Evolutionary conservation across 2,888 invertebrate genomes (phyloP).

Genomic region (Drosophila mulleri): DNA sequence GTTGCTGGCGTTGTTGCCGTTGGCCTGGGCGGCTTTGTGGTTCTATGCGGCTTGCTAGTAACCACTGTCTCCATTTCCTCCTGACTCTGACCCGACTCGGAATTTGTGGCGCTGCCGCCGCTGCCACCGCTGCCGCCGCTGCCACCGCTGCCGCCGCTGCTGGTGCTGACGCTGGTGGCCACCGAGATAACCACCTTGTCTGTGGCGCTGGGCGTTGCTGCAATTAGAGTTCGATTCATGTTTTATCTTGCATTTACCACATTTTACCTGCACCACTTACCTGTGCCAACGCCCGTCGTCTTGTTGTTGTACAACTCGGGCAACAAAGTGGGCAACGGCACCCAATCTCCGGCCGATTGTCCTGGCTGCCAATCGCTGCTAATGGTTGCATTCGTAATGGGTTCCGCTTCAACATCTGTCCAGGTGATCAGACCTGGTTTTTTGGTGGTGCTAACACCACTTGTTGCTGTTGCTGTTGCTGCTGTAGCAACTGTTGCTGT

Average conservation of each 20-base stretch:
- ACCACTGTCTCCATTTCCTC: conserved; percentile 29
- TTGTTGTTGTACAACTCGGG: conserved; percentile 72
- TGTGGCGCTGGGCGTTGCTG: conserved; percentile 66
- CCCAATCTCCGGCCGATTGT: conserved; percentile 79
- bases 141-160: conserved; percentile 32
- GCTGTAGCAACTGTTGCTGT: conserved; percentile 50
- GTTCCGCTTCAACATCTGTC: conserved; percentile 86
- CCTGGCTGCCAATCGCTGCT: conserved; percentile 82
- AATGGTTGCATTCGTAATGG: conserved; percentile 70
- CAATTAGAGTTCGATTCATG: conserved; percentile 47
- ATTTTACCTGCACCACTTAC: conserved; percentile 43
- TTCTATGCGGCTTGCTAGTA: conserved; percentile 39
- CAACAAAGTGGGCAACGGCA: conserved; percentile 78
- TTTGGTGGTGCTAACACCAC: conserved; percentile 60
- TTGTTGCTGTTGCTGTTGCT: conserved; percentile 55
- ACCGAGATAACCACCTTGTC: conserved; percentile 81
- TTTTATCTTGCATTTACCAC: conserved; percentile 27
- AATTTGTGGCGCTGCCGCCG: conserved; percentile 53
- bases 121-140: conserved; percentile 27
- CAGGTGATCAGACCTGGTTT: conserved; percentile 86
- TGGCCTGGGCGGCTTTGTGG: conserved; percentile 36
- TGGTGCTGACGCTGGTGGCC: conserved; percentile 78
- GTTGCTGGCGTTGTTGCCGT: conserved; percentile 35
- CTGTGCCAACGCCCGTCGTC: conserved; percentile 44
- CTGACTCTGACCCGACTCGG: conserved; percentile 48